Conservation (phyloP, 2,113 vertebrate genomes). For the Pteruthius melanotis region DNA sequence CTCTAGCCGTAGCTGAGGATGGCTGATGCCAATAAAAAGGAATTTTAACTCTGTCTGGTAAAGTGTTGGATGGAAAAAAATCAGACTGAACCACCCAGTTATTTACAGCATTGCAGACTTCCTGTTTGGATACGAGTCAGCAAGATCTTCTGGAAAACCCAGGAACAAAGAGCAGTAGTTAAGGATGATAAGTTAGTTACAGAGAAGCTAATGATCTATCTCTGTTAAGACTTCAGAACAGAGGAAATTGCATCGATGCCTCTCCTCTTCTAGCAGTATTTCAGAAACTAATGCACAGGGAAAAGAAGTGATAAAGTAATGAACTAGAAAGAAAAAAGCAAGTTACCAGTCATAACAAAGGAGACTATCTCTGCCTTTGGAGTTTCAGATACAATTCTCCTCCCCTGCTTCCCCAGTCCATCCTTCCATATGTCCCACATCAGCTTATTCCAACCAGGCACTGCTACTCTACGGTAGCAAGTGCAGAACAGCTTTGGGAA, state of each 20-base stretch:
- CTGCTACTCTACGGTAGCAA: rapidly evolving
- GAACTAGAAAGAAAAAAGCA: background rate
- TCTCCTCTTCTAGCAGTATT: background rate
- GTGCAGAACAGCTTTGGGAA: background rate
- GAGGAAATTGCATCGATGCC: background rate
- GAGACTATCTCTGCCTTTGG: background rate
- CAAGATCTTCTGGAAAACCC: conserved; percentile 26
- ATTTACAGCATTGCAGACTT: conserved; percentile 43
- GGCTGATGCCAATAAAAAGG: background rate
- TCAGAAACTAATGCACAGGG: background rate
- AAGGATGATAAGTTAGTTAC: conserved; percentile 3
- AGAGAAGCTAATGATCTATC: conserved; percentile 3
- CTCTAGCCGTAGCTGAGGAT: background rate
- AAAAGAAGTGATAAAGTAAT: background rate
- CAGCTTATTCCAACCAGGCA: background rate
- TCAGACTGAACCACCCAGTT: background rate
- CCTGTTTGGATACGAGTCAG: conserved; percentile 45
- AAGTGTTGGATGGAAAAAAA: background rate
- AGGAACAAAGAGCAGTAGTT: conserved; percentile 32
- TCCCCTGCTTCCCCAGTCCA: background rate
- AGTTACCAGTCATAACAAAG: background rate
- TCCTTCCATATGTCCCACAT: background rate
- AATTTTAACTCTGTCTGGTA: background rate
- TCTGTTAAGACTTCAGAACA: background rate
- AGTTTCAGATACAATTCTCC: background rate